Conservation (phyloP, 2,797 vertebrate species). For the Eidolon dupreanum region DNA sequence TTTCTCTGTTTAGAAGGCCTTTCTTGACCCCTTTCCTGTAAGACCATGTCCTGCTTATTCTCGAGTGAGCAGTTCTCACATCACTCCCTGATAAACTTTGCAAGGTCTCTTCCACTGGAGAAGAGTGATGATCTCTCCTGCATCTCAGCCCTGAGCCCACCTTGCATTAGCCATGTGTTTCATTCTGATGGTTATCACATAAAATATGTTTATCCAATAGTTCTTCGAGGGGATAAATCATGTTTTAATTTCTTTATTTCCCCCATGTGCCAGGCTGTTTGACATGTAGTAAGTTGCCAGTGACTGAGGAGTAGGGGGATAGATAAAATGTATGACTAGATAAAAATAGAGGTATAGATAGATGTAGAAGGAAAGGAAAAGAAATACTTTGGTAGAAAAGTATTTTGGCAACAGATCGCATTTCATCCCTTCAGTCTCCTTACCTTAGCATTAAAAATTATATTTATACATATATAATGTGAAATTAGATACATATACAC, state of each 20-base stretch:
- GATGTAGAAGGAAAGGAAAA: background rate
- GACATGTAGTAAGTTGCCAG: background rate
- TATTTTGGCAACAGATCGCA: background rate
- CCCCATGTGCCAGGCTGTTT: background rate
- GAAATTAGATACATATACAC: background rate
- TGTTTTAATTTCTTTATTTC: constrained; percentile 2
- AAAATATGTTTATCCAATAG: background rate
- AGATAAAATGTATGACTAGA: background rate
- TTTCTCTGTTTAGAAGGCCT: background rate
- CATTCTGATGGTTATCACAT: background rate
- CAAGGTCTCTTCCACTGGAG: background rate
- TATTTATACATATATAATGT: background rate
- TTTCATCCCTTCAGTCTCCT: background rate
- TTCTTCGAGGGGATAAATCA: background rate
- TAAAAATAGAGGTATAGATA: background rate
- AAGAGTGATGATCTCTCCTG: background rate
- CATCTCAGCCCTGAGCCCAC: background rate
- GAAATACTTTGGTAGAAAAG: background rate
- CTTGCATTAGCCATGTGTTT: background rate
- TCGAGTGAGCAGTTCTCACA: background rate
- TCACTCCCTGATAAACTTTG: background rate
- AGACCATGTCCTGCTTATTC: background rate
- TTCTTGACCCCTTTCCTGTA: background rate
- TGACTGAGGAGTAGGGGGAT: background rate
- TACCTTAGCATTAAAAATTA: background rate